Conservation (phyloP, 1,140 invertebrate species). For the Megalopta genalis region DNA sequence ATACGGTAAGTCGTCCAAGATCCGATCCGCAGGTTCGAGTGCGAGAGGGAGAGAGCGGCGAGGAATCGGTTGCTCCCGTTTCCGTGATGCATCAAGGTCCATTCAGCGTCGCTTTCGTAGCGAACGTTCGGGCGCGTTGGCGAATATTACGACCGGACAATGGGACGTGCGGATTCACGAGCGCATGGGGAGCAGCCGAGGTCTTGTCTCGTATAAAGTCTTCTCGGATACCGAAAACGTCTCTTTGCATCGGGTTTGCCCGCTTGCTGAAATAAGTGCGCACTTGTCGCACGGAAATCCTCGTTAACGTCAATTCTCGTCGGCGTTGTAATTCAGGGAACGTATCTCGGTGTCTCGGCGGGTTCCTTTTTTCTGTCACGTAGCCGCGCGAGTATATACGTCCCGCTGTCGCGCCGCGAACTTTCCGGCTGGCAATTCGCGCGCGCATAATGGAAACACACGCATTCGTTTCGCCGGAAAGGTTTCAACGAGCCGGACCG, state of each 20-base stretch:
- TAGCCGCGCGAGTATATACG: slow-evolving; percentile 29
- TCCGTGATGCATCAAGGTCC: slow-evolving; percentile 2
- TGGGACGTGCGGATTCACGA: slow-evolving; percentile 25
- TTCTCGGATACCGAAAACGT: slow-evolving; percentile 40
- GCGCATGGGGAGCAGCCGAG: background rate
- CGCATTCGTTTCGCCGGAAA: background rate
- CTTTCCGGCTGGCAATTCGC: slow-evolving; percentile 40
- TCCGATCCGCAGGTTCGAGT: no score
- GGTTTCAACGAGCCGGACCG: slow-evolving; percentile 11
- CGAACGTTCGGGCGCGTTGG: background rate
- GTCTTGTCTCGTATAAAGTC: slow-evolving; percentile 32
- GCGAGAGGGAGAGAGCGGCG: background rate
- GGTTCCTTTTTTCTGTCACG: slow-evolving; percentile 51
- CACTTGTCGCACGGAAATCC: slow-evolving; percentile 62
- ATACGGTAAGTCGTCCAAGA: no score
- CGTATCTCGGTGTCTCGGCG: background rate
- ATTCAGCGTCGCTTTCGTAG: slow-evolving; percentile 2
- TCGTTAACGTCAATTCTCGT: slow-evolving; percentile 66
- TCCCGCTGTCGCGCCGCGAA: slow-evolving; percentile 38
- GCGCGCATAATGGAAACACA: slow-evolving; percentile 54
- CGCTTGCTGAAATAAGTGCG: slow-evolving; percentile 45
- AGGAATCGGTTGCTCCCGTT: background rate
- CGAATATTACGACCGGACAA: slow-evolving; percentile 29
- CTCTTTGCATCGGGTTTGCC: slow-evolving; percentile 23
- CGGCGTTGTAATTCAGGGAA: slow-evolving; percentile 59